Evolutionary conservation across 2,113 vertebrate species (phyloP), one percentile per base, ranked within the genome.

Genomic region (Felis chaus): DNA sequence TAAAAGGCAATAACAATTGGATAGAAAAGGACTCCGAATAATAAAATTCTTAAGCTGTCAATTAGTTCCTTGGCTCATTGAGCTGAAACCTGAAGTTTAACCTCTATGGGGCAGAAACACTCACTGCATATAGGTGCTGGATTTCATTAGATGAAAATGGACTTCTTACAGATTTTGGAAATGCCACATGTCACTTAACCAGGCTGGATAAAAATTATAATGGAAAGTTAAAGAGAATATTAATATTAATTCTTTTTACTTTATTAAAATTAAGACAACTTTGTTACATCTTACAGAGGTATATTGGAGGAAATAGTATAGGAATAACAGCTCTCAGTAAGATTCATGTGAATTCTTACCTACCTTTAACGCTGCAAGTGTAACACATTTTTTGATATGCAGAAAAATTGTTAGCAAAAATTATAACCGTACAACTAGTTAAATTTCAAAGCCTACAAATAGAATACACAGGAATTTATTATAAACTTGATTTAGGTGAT

Each of bases 161-260:
- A 0, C 31, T 65, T 93, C n/a, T 93, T 87, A 91, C 21, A 93
- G 33, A 91, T 50, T 88, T 79, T 89, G 78, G 48, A 91, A 96
- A 73, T 95, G 31, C 29, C 33, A 69, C 31, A 45, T 85, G 41
- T 81, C 19, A 41, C 27, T 81, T 97, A 14, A 45, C 73, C 66
- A 91, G 18, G 9, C 91, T 76, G 79, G 14, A 19, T 93, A 76
- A 93, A 87, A 95, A 61, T 92, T 80, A 81, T 6, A 89, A 74
- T 94, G 27, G 29, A 61, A 53, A 84, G n/a, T 96, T 89, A 92
- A 97, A 88, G 69, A 74, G 71, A 48, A 74, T 41, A 74, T 41
- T 73, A 80, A 89, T 78, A 27, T 88, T 69, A 50, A 65, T 96
- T 61, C 33, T 85, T 83, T 73, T 61, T 85, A 66, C 12, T 36